Percentiles rank a stretch among this genome's conserved stretches.
Evolutionary conservation across 2,113 vertebrate species (phyloP).

Genomic region (Arenaria interpres): DNA sequence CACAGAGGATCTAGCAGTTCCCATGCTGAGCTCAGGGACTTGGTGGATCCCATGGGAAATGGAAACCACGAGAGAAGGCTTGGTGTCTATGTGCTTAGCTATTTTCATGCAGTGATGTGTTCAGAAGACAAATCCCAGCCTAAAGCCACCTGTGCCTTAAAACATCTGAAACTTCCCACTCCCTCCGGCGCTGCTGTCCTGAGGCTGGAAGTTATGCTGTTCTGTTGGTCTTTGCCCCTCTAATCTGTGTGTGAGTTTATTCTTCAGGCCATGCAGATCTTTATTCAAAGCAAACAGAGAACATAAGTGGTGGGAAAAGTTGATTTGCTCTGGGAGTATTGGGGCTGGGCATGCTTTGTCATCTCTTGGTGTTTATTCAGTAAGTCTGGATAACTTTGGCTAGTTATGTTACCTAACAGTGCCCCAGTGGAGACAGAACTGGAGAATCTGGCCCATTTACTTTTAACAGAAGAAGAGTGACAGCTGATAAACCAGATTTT

Average conservation of each 20-base stretch:
- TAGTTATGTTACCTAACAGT: fast-evolving
- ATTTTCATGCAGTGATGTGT: not conserved
- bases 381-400: not conserved
- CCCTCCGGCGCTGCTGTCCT: not conserved
- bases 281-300: not conserved
- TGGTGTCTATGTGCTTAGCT: fast-evolving
- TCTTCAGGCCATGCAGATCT: not conserved
- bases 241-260: not conserved
- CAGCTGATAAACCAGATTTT: not conserved
- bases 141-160: not conserved
- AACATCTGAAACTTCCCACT: not conserved
- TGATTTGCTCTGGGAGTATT: not conserved
- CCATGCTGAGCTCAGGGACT: not conserved
- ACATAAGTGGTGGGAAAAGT: not conserved
- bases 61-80: not conserved
- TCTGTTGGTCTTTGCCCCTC: not conserved
- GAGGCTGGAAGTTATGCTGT: not conserved
- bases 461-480: not conserved
- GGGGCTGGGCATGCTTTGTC: no score
- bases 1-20: not conserved
- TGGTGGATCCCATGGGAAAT: not conserved
- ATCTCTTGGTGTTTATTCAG: not conserved
- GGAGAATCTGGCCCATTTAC: not conserved
- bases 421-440: not conserved
- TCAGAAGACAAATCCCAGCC: not conserved